Conservation (phyloP, 2,797 vertebrate species). For the Lindbergichthys nudifrons region DNA sequence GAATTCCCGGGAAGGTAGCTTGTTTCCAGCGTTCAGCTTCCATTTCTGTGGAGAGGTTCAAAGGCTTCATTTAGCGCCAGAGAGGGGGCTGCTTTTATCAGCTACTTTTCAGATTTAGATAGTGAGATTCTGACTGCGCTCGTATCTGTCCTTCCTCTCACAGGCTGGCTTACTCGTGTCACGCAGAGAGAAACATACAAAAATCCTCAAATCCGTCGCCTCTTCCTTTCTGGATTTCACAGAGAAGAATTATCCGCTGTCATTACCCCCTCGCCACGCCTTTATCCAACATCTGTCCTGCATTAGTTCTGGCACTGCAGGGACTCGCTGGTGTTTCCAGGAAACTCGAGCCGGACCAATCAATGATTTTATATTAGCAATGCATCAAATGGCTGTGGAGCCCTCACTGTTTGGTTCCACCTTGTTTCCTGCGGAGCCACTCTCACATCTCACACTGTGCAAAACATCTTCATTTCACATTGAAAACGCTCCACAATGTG, state of each 20-base stretch:
- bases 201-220: conserved; percentile 52
- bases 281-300: conserved; percentile 20
- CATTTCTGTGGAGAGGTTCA: conserved; percentile 71
- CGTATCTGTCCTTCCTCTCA: conserved; percentile 51
- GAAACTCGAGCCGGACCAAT: background rate
- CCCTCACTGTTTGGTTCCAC: no score
- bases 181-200: conserved; percentile 47
- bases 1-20: conserved; percentile 69
- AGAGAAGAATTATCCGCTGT: conserved; percentile 37
- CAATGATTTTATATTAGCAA: background rate
- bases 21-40: conserved; percentile 74
- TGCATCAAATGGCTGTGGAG: background rate
- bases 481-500: no score
- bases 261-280: conserved; percentile 14
- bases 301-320: conserved; percentile 10
- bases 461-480: no score
- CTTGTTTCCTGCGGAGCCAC: background rate
- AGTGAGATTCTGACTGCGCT: conserved; percentile 55
- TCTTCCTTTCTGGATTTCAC: conserved; percentile 46
- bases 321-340: background rate
- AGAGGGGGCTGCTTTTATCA: conserved; percentile 49
- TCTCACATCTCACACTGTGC: no score
- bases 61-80: conserved; percentile 75
- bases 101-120: conserved; percentile 69
- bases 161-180: conserved; percentile 38